phyloP scores from a whole-genome alignment of 2,113 vertebrate genomes.

The Phasianus colchicus region DNA sequence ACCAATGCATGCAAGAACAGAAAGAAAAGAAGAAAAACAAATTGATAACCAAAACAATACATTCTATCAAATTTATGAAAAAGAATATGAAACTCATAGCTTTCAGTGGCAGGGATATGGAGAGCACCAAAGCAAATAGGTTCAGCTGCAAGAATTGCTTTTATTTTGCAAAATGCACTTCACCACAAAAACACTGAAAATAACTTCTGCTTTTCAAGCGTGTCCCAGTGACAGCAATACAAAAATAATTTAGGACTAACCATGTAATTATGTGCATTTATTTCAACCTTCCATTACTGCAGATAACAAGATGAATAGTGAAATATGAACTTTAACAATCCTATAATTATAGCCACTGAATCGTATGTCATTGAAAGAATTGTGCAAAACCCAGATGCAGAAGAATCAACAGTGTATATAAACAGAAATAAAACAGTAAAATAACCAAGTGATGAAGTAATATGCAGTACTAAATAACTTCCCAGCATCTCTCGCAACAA shows the following conservation, averaged over 20 bases:
- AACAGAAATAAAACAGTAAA: slow-evolving; percentile 78
- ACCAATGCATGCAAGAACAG: neutral
- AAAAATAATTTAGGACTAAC: slow-evolving; percentile 80
- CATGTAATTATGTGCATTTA: slow-evolving; percentile 81
- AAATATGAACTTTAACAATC: slow-evolving; percentile 82
- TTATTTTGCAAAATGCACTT: slow-evolving; percentile 48
- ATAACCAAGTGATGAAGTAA: slow-evolving; percentile 76
- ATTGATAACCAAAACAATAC: neutral
- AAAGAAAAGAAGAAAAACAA: neutral
- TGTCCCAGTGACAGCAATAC: slow-evolving; percentile 73
- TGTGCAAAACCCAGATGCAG: slow-evolving; percentile 78
- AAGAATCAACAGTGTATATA: slow-evolving; percentile 77
- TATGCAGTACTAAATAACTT: slow-evolving; percentile 61
- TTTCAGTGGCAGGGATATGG: neutral
- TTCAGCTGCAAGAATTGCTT: slow-evolving; percentile 16
- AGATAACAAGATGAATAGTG: slow-evolving; percentile 84
- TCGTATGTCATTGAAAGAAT: slow-evolving; percentile 77
- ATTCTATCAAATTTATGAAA: neutral
- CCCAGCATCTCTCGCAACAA: slow-evolving; percentile 27
- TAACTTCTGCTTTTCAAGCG: slow-evolving; percentile 67
- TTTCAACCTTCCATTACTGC: slow-evolving; percentile 78
- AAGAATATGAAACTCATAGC: neutral
- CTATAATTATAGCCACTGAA: slow-evolving; percentile 83
- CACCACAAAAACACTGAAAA: slow-evolving; percentile 33
- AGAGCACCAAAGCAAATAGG: neutral